These are phyloP conservation scores for Phoxinus dragarum DNA, from an alignment of 2,797 vertebrate species.

Conservation along the genomic window DNA sequence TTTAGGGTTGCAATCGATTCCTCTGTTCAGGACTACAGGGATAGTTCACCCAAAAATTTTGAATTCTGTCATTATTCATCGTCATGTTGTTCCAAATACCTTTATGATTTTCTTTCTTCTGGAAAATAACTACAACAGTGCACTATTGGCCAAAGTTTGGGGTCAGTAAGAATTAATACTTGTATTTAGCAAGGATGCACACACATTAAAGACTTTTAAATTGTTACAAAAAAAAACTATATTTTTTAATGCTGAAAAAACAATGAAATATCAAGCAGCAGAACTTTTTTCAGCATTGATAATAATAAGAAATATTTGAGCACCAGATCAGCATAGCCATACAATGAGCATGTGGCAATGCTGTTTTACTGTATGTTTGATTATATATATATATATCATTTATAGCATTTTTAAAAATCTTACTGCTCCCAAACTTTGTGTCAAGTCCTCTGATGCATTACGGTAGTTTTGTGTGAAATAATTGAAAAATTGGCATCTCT, in stretches of 20 bases:
- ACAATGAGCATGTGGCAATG: not conserved
- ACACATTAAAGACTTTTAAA: no score
- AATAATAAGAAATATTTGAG: not conserved
- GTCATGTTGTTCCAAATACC: slow-evolving; percentile 3
- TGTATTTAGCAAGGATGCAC: not conserved
- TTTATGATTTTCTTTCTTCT: not conserved
- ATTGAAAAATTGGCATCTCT: not conserved
- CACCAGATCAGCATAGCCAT: not conserved
- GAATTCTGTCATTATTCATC: not conserved
- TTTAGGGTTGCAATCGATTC: not conserved
- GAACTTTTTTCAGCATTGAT: not conserved
- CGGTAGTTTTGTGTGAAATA: not conserved
- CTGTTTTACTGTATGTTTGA: not conserved
- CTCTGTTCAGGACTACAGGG: not conserved
- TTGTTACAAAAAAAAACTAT: not conserved
- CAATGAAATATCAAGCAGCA: not conserved
- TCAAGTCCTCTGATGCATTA: not conserved
- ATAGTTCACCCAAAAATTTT: not conserved
- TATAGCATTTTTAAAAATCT: not conserved
- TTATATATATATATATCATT: not conserved
- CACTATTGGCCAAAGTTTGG: not conserved
- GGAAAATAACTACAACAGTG: not conserved
- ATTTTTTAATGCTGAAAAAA: not conserved
- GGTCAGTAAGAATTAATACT: not conserved
- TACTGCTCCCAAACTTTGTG: not conserved